Evolutionary conservation across 2,888 invertebrate genomes (phyloP).

Genomic region (Danaus chrysippus): DNA sequence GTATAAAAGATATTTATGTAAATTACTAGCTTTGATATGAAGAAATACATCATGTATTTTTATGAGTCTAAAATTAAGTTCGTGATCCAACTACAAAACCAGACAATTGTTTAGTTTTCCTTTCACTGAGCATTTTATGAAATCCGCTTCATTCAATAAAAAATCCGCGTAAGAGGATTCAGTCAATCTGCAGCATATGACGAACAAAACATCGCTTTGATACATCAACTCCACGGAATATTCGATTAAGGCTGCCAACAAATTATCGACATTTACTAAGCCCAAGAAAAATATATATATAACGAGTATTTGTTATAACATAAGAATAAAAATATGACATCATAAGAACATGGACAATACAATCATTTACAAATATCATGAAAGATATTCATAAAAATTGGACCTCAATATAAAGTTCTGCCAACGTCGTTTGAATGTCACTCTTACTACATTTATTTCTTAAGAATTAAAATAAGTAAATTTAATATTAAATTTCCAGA

Average conservation of each 20-base stretch:
- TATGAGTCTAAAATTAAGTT: background rate
- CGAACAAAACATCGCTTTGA: conserved; percentile 29
- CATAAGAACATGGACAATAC: too few relatives aligned
- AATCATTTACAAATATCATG: too few relatives aligned
- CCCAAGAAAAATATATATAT: background rate
- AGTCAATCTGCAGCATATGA: conserved; percentile 27
- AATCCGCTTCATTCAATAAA: conserved; percentile 18
- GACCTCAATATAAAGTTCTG: too few relatives aligned
- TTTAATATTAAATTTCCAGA: too few relatives aligned
- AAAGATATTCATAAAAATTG: too few relatives aligned
- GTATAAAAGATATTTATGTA: too few relatives aligned
- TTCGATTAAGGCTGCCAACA: conserved; percentile 16
- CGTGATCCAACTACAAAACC: conserved; percentile 50
- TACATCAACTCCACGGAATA: conserved; percentile 21
- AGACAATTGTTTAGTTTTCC: conserved; percentile 36
- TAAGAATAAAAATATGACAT: too few relatives aligned
- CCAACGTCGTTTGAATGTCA: too few relatives aligned
- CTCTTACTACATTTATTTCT: too few relatives aligned
- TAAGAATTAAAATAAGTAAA: too few relatives aligned
- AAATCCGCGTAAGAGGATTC: conserved; percentile 22
- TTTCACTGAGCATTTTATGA: conserved; percentile 11
- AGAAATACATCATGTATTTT: background rate
- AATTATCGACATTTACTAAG: background rate
- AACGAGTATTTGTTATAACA: too few relatives aligned
- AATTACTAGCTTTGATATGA: background rate